Evolutionary conservation across 2,888 invertebrate genomes (phyloP), one percentile per base, ranked within the genome.

Genomic region (Mesorhabditis sp.): DNA sequence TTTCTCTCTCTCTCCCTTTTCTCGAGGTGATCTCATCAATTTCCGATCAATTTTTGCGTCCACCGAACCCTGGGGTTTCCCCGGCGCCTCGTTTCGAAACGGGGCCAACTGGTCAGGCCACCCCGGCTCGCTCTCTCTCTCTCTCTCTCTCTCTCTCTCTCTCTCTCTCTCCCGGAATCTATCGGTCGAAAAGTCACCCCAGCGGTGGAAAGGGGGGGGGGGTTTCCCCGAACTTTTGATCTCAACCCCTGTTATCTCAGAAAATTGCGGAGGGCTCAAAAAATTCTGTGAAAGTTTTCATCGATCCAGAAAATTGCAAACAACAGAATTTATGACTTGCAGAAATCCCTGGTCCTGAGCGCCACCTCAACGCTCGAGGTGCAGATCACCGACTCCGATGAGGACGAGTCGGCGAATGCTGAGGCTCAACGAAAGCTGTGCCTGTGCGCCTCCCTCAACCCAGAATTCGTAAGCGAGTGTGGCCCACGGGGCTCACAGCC

Each of bases 261-360:
- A 28, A 28, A 65, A 43, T n/a, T 13, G 7, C 42, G 6, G 15
- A 4, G 28, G 13, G 64, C 45, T 45, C 15, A 45, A 43, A 63
- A 50, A 42, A n/a, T 42, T 43, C 44, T 2, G 15, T 4, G 50
- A 50, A 45, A 45, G 50, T 45, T n/a, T 4, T 28, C 43, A 44
- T 43, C 43, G 45, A 28, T 45, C 10, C 15, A 41, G 58, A 2
- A 67, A 3, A 1, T 2, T 58, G 7, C 10, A 10, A 41, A 62
- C 2, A 6, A 45, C 2, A n/a, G 1, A 66, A 50, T 50, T 13
- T 2, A 7, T 10, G 4, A 45, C 42, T 77, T 82, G 68, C 73
- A 82, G 82, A 71, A 76, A 58, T 80, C 80, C 66, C 68, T 82
- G 62, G 79, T 79, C 45, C 72, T 82, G 64, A 77, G 82, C 65